Base-by-base conservation (phyloP, 2,888 invertebrate genomes). In the Lepidochrysops patricia region DNA sequence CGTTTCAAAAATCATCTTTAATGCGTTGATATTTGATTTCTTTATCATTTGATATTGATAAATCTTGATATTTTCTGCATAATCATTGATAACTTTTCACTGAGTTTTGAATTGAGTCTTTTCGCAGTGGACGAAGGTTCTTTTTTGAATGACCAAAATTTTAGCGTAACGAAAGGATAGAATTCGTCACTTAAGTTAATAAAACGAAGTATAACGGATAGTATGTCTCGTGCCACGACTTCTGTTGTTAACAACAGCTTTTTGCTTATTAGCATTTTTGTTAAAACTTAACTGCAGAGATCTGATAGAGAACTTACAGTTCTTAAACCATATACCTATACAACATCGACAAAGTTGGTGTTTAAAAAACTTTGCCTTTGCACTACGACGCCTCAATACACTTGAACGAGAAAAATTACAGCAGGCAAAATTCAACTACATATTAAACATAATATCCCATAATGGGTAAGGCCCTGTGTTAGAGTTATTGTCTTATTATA, bases 141-240 rank as follows among this genome's bases (percentile, higher is more conserved):
- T 12, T 43, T 62, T 65, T 78, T 76, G 4, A 23, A 15, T 37
- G 13, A 35, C 4, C 43, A 43, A 23, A 74, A 74, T 76, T 80
- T 74, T 73, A 72, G 75, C 75, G 74, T 76, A 72, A 72, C 76
- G 75, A 79, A 82, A 79, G 76, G 76, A 74, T 75, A 76, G 78
- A 74, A 73, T 75, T 75, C 72, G 75, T 66, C 66, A 67, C 64
- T 48, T 70, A 66, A 12, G 32, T 73, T 80, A 80, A 79, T 82
- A 84, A 83, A 81, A 72, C 72, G 78, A 73, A 82, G 80, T 80
- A 75, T 75, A 76, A 70, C 76, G 79, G 81, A 79, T 81, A 80
- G 77, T 78, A 80, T 84, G 86, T 80, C 86, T 82, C 86, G 86
- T 87, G 86, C 86, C 84, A 84, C 79, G 73, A 81, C 80, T 82